Base-by-base conservation (phyloP, 1,140 invertebrate genomes). In the Ooceraea biroi region DNA sequence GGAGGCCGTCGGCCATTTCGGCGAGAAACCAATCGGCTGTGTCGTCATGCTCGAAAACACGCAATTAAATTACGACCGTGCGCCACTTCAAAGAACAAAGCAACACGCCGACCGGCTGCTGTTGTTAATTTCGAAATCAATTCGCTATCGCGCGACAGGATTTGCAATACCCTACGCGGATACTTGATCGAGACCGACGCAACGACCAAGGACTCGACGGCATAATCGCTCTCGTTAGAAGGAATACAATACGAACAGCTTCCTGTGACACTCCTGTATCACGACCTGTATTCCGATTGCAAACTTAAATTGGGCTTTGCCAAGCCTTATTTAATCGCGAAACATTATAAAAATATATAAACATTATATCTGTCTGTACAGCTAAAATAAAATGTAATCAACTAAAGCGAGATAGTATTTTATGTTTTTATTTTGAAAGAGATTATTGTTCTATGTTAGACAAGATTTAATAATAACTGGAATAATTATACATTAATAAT, bases 231-330 rank as follows among this genome's bases (percentile, higher is more conserved):
- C n/a, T 52, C 27, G 22, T 58, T 60, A 52, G 69, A 71, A 68
- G 66, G 44, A 71, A 68, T 82, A 86, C 80, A 55, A 65, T 86
- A 83, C 71, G 48, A 66, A 73, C 82, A 77, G 85, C 36, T 88
- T 88, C 86, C 86, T 87, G 86, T 36, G 86, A 61, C 86, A 88
- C 86, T 80, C 86, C 86, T 80, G 30, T 19, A 72, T 87, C 50
- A 48, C 46, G 14, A 55, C 48, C n/a, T 7, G 36, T 73, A 65
- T 80, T 84, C 66, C 19, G 72, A 46, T 68, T 61, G 50, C 46
- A 68, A 36, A 52, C 19, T 83, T 80, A 46, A 80, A 68, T 57
- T 36, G 22, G 17, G 1, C 25, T 57, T n/a, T 68, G 60, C 36
- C 57, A 76, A 52, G 19, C 22, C 58, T 46, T 41, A 10, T 52